A percentile compares a stretch with the other conserved stretches of the same genome.
Conservation (phyloP, 2,797 vertebrate genomes). For the Phataginus tetradactyla region DNA sequence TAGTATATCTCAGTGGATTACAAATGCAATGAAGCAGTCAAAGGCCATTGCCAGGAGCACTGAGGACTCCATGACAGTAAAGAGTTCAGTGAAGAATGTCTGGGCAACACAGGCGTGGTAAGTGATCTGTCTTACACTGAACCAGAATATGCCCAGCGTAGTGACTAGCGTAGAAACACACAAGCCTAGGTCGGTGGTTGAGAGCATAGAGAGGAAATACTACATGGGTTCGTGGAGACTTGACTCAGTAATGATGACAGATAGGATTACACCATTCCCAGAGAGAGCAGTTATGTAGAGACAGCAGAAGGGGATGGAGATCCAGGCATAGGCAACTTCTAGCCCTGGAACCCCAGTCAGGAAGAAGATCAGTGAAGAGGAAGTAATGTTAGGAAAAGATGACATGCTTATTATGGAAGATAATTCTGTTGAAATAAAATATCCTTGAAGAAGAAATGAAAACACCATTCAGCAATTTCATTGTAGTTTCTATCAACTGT, state of each 20-base stretch:
- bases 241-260: slow-evolving; percentile 53
- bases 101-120: slow-evolving; percentile 73
- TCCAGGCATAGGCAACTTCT: background rate
- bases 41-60: slow-evolving; percentile 80
- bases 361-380: background rate
- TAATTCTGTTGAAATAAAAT: background rate
- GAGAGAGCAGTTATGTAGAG: background rate
- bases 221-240: slow-evolving; percentile 78
- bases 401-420: background rate
- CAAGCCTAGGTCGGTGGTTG: slow-evolving; percentile 78
- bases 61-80: slow-evolving; percentile 45
- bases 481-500: background rate
- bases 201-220: slow-evolving; percentile 82
- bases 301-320: slow-evolving; percentile 11
- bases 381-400: slow-evolving; percentile 61
- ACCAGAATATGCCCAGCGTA: slow-evolving; percentile 76
- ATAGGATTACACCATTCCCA: background rate
- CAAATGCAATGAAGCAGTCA: slow-evolving; percentile 82
- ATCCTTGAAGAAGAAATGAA: slow-evolving; percentile 15
- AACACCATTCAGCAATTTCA: background rate
- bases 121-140: slow-evolving; percentile 30
- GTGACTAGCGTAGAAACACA: slow-evolving; percentile 77
- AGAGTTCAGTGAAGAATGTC: slow-evolving; percentile 77
- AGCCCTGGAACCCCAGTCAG: background rate
- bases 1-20: slow-evolving; percentile 73